Evolutionary conservation across 1,140 invertebrate genomes (phyloP), one percentile per base, ranked within the genome.

Genomic region (Pseudomyrmex pallidus): DNA sequence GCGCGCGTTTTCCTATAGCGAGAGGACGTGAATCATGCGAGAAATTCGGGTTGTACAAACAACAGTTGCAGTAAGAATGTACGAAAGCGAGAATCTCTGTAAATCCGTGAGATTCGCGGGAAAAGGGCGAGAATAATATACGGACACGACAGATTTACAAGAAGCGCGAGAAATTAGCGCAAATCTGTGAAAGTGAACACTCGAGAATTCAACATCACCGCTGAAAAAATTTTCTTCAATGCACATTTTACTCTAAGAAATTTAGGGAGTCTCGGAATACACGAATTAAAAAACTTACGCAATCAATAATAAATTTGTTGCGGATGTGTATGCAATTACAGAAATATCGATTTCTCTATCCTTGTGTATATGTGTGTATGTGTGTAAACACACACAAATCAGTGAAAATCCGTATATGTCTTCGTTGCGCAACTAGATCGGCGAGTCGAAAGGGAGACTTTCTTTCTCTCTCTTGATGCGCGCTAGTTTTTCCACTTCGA

Each of bases 401-500:
- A 3, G 61, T 13, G 35, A 68, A 73, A 80, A 72, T 78, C 54
- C 17, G 52, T 44, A 22, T 70, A 35, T 35, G 44, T 64, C 12
- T 44, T 22, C 35, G 13, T 85, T 70, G 61, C 64, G 77, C 85
- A 66, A 76, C 66, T 56, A 56, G 59, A 86, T 82, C 63, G 59
- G 62, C 50, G 67, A 35, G 57, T 84, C 74, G 76, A 82, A 88
- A 80, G 59, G 73, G 77, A 74, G 50, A 52, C 63, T 56, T 63
- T 35, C 35, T 35, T 35, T 35, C 35, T 35, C 35, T 46, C 64
- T 74, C 66, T 83, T 85, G 73, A 73, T 17, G 72, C 68, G 44
- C 66, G 20, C 76, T 59, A 74, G 87, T 44, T 88, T 88, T 89
- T 86, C 50, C 87, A 64, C 78, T 80, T 83, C 52, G 52, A 89